Evolutionary conservation across 2,888 invertebrate genomes (phyloP), one percentile per base, ranked within the genome.

Genomic region (Cheilosia grossa): DNA sequence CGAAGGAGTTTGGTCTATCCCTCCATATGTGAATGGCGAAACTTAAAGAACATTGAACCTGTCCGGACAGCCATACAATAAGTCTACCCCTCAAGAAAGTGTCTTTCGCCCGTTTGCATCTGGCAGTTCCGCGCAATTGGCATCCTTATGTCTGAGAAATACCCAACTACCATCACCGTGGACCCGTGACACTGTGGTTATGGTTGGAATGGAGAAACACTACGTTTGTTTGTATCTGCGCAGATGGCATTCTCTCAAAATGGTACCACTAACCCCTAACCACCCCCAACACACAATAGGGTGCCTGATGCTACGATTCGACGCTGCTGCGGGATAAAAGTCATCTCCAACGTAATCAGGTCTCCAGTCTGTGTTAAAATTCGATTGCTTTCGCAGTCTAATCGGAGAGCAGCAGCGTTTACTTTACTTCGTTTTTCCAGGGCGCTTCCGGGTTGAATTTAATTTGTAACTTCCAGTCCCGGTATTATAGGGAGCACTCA

Each of bases 171-270:
- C 72, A 42, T 56, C 54, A 61, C 44, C 56, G 7, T 19, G 33
- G 42, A 13, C 49, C 27, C 51, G 2, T 5, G 27, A 53, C 15
- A 59, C 21, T 7, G 19, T 59, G 33, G 49, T 49, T 40, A 66
- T 51, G 56, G 74, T 37, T 53, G n/a, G 58, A 24, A 58, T 58
- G 37, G 49, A 53, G 64, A 67, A 49, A 63, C 51, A 58, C 49
- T 19, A 40, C 40, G 13, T 79, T 83, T 83, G 83, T 83, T 83
- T 83, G 83, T 83, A 83, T 74, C 64, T 83, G 83, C 83, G 83
- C 83, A 83, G 42, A 53, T 42, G 40, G 7, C 3, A 2, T 19
- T 33, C 44, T 59, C 69, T 77, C 59, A 58, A 74, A 74, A 58
- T 59, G 66, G 44, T 51, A 61, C 67, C 56, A 33, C 49, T 63